Evolutionary conservation across 2,113 vertebrate genomes (phyloP), one percentile per base, ranked within the genome.

Genomic region (Taurulus bubalis): DNA sequence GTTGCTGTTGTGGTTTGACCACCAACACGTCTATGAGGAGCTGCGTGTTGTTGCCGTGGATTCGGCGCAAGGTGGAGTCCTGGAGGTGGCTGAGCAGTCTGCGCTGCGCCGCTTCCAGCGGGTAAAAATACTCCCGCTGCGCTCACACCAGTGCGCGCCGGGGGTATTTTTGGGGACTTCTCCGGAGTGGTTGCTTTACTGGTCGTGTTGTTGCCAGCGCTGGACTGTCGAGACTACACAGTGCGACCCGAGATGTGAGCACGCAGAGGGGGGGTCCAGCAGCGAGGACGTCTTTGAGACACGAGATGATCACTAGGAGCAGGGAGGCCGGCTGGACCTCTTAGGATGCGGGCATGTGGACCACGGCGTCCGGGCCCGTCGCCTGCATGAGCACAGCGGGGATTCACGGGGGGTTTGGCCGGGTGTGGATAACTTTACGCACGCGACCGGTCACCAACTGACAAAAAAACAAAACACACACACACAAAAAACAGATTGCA

Each of bases 91-190:
- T 70, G 62, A 58, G 62, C 20, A 9, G 20, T 0, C 8, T 65
- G 75, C 55, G 34, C 30, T 32, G 30, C 34, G 34, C 34, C 5
- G 34, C 4, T 34, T 34, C 4, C 34, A 86, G 38, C 51, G 85
- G 69, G 89, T 95, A 95, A 94, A 95, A 95, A 95, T 95, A 95
- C 87, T 83, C 72, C 53, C 26, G 6, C 71, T 8, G 84, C 91
- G 90, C 88, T 93, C 90, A 89, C 92, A 92, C 88, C 91, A 92
- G 90, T 80, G 87, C 74, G 68, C 87, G 75, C 80, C 20, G 75
- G 24, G n/a, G 87, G 82, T 95, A 95, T 95, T 94, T 94, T 94
- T 88, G 94, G 94, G 86, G 85, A 58, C 81, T 75, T 87, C 68
- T 88, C 81, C 45, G 66, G 82, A 91, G 82, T 67, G 66, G 69